Evolutionary conservation across 2,113 vertebrate species (phyloP).

Genomic region (Silurus meridionalis): DNA sequence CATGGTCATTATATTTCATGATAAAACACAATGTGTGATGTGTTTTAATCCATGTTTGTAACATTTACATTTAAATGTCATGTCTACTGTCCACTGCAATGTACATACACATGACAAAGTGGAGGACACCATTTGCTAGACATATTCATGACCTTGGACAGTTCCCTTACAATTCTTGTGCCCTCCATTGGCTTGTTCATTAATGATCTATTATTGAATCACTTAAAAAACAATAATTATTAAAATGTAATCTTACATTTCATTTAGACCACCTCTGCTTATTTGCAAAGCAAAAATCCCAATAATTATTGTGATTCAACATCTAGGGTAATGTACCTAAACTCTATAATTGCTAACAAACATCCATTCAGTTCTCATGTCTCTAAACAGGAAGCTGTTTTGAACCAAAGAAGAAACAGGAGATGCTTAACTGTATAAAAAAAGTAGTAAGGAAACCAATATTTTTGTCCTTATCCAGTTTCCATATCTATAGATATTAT

Average conservation of each 20-base stretch:
- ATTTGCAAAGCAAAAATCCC: background rate
- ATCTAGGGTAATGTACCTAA: background rate
- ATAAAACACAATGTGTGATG: background rate
- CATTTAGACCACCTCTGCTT: background rate
- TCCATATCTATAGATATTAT: background rate
- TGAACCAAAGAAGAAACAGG: slow-evolving; percentile 1
- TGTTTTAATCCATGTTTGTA: background rate
- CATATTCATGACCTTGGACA: slow-evolving; percentile 49
- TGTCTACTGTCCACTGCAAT: background rate
- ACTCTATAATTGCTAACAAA: background rate
- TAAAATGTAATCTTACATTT: background rate
- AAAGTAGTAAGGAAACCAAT: slow-evolving; percentile 3
- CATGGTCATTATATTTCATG: background rate
- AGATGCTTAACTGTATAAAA: slow-evolving; percentile 22
- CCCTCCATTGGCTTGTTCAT: background rate
- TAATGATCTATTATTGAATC: background rate
- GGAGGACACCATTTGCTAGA: background rate
- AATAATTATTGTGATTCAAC: too few relatives aligned
- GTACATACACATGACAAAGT: background rate
- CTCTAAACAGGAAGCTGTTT: slow-evolving; percentile 8
- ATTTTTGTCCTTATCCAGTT: background rate
- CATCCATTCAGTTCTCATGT: background rate
- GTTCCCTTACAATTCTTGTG: background rate
- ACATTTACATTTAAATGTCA: background rate
- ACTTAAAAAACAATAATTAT: background rate